Evolutionary conservation across 2,888 invertebrate species (phyloP).

Genomic region (Nomada lathburiana): DNA sequence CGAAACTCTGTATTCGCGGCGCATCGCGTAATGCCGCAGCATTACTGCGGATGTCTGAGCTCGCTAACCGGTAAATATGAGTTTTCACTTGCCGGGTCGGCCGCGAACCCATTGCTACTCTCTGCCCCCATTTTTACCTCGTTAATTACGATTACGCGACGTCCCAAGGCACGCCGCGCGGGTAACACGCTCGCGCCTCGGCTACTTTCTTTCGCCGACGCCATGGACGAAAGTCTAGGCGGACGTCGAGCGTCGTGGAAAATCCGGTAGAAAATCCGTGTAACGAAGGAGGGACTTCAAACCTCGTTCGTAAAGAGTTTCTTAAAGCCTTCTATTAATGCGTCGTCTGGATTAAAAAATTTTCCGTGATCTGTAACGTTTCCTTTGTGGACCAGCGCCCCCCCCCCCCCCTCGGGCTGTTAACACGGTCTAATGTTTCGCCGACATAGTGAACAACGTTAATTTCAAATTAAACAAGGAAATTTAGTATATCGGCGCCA

Average conservation of each 20-base stretch:
- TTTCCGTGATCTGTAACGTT: too few species aligned
- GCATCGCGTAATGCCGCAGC: constrained; percentile 75
- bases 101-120: constrained; percentile 47
- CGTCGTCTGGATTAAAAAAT: too few species aligned
- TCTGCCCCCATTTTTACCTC: constrained; percentile 73
- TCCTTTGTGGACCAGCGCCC: not conserved
- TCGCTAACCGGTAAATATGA: constrained; percentile 80
- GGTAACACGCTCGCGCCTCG: constrained; percentile 15
- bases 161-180: constrained; percentile 66
- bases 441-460: constrained; percentile 27
- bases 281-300: constrained; percentile 1
- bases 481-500: constrained; percentile 50
- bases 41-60: constrained; percentile 79
- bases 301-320: not conserved
- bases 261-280: not conserved
- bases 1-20: constrained; percentile 66
- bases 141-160: constrained; percentile 78
- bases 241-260: not conserved
- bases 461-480: constrained; percentile 66
- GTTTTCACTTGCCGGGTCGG: constrained; percentile 76
- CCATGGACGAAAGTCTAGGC: not conserved
- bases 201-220: constrained; percentile 18
- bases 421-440: not conserved
- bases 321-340: too few species aligned
- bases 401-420: not conserved